These are phyloP conservation scores for Zenarchopterus dispar DNA, from an alignment of 2,797 vertebrate genomes.

Conservation along the genomic window DNA sequence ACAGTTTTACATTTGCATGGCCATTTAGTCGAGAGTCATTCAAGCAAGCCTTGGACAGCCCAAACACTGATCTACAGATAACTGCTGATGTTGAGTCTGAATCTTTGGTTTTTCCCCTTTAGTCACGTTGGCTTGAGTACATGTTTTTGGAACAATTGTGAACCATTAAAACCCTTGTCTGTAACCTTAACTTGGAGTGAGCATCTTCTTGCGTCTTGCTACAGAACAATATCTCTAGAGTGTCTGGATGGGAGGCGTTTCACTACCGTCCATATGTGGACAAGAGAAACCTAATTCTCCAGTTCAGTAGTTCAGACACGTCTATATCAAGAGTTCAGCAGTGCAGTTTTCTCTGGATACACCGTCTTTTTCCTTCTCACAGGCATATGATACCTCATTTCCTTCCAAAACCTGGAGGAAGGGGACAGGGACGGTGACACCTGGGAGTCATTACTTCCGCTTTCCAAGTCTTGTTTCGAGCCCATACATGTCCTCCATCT, in stretches of 20 bases:
- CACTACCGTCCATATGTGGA: neutral
- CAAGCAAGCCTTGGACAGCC: neutral
- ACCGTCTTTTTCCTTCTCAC: constrained; percentile 70
- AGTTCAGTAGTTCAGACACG: neutral
- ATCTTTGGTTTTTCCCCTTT: no score
- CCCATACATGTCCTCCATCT: constrained; percentile 46
- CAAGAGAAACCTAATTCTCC: no score
- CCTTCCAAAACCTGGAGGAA: constrained; percentile 89
- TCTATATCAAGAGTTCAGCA: constrained; percentile 42
- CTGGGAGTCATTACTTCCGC: constrained; percentile 24
- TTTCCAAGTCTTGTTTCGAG: constrained; percentile 16
- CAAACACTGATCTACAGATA: neutral
- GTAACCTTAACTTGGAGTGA: neutral
- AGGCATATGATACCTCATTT: constrained; percentile 91
- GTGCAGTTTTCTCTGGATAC: constrained; percentile 41
- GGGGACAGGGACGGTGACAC: constrained; percentile 47
- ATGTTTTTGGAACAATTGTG: no score
- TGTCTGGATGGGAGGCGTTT: neutral
- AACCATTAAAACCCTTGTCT: neutral
- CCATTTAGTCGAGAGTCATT: neutral
- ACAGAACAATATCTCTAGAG: neutral
- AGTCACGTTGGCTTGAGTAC: neutral
- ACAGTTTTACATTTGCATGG: neutral
- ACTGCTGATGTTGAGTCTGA: neutral
- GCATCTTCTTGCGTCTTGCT: no score